Base-by-base conservation (phyloP, 2,888 invertebrate genomes). In the Hirtodrosophila trivittata region DNA sequence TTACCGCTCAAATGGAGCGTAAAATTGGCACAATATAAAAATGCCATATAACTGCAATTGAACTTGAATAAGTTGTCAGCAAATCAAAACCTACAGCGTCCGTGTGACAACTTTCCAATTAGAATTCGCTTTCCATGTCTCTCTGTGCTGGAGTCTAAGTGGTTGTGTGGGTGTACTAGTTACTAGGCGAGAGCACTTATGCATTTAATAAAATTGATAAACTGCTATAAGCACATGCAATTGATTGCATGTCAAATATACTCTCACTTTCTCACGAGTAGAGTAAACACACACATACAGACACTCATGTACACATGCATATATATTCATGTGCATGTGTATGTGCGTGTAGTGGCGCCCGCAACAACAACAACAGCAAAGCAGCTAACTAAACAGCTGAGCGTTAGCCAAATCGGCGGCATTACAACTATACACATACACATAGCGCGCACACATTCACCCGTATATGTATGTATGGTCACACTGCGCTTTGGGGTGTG, bases 1-100 rank as follows among this genome's bases (percentile, higher is more conserved):
- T 56, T 60, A 64, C 37, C 50, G 68, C 72, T 73, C 69, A 73
- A 73, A 73, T 73, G 65, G 62, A 73, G 73, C 73, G 73, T 73
- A 56, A 73, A 73, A 73, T 73, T 73, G 63, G 33, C 46, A 56
- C 45, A 45, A 59, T 39, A 49, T 21, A 49, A 58, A 41, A 14
- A 12, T 30, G 33, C 12, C 9, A 52, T 51, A 41, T 54, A 16
- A 46, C 38, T 63, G 59, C 50, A 64, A 67, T 68, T 73, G 65
- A 65, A 73, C 72, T 73, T 73, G 68, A 68, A 68, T 42, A 71
- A 60, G 43, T 52, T 56, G 52, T 37, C 45, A 54, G 46, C 55
- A 59, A 59, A 60, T 60, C 47, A 52, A 59, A 59, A 59, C 56
- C 51, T 52, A 28, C 28, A 35, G 32, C 10, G 28, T 50, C 41